Conservation (phyloP, 2,113 vertebrate species). For the Crotalus helleri region DNA sequence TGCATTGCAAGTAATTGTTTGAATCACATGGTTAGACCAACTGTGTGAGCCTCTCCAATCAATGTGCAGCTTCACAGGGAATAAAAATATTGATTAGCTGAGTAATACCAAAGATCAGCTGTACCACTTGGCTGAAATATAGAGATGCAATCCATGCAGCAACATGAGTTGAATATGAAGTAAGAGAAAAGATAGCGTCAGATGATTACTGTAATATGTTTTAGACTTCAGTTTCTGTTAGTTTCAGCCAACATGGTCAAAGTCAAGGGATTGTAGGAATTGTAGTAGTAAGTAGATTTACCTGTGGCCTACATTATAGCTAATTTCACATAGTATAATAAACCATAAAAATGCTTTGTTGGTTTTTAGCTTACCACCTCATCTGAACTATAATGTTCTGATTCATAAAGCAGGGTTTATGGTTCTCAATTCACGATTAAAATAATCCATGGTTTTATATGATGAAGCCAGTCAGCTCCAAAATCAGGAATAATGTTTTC, state of each 20-base stretch:
- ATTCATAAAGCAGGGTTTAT: not conserved
- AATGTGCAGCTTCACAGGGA: not conserved
- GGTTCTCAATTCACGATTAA: not conserved
- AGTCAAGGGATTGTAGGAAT: not conserved
- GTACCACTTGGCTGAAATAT: not conserved
- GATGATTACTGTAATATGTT: not conserved
- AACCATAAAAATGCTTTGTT: not conserved
- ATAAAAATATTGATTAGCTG: not conserved
- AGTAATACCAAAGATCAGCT: not conserved
- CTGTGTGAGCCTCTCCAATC: not conserved
- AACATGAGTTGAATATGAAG: not conserved
- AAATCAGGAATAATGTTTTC: not conserved
- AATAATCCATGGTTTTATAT: not conserved
- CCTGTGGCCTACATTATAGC: not conserved
- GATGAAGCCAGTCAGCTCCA: not conserved
- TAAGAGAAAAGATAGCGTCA: not conserved
- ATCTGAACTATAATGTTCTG: not conserved
- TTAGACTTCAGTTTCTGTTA: not conserved
- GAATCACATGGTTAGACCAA: not conserved
- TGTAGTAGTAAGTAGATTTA: not conserved
- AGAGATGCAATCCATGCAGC: not conserved
- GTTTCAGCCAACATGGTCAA: not conserved
- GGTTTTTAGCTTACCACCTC: not conserved
- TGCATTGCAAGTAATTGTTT: not conserved
- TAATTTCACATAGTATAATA: not conserved